phyloP scores from a whole-genome alignment of 2,888 invertebrate genomes.

The Drosophila parthenogenetica region DNA sequence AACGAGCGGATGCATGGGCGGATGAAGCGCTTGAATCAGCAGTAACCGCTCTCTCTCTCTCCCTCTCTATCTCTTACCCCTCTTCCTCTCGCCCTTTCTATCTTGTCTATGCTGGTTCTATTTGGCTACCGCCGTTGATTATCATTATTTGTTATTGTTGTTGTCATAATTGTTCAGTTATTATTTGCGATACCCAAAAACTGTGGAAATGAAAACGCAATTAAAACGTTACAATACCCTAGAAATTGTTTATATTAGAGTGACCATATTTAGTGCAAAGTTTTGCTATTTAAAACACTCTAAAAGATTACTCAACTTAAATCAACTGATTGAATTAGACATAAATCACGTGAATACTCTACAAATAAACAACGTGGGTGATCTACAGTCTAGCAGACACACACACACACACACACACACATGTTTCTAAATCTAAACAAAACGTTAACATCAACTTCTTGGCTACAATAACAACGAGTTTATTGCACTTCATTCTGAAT shows the following conservation, averaged over 20 bases:
- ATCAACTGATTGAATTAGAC: not conserved
- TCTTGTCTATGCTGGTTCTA: conserved; percentile 45
- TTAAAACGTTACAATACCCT: conserved; percentile 7
- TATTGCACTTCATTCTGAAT: conserved; percentile 72
- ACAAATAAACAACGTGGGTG: conserved; percentile 65
- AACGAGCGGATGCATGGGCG: conserved; percentile 79
- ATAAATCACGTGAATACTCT: conserved; percentile 39
- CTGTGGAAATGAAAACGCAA: not conserved
- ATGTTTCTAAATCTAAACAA: conserved; percentile 51
- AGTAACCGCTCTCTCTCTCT: conserved; percentile 26
- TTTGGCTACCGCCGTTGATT: conserved; percentile 74
- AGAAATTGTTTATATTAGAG: not conserved
- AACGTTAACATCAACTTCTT: conserved; percentile 69
- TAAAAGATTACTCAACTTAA: no score
- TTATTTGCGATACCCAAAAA: conserved; percentile 44
- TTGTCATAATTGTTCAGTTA: conserved; percentile 69
- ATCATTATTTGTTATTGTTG: conserved; percentile 60
- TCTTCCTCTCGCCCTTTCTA: conserved; percentile 19
- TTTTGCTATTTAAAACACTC: not conserved
- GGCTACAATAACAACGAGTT: conserved; percentile 75
- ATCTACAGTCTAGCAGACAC: conserved; percentile 36
- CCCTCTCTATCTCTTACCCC: not conserved
- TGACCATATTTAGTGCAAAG: not conserved
- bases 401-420: not conserved
- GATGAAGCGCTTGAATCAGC: conserved; percentile 76